Base-by-base conservation (phyloP, 2,888 invertebrate genomes). In the Drosophila fulvimacula region DNA sequence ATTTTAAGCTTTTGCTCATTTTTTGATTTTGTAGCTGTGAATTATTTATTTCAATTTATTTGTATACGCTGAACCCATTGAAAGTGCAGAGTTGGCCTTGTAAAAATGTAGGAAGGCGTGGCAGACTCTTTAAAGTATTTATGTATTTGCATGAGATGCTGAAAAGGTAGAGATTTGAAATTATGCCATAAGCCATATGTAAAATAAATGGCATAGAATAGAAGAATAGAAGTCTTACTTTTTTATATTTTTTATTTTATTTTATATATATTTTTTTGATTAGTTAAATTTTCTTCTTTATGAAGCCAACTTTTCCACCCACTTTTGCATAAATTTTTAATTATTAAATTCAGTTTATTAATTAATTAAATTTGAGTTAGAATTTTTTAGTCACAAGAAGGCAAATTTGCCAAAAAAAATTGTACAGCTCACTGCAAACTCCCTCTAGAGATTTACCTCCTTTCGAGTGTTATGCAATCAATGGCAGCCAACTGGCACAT, bases 1-100 rank as follows among this genome's bases (percentile, higher is more conserved):
- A 51, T 36, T 34, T 10, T 3, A 15, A 19, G n/a, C 34, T 53
- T 19, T 34, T 67, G 46, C 38, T 9, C 27, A 56, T 41, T 56
- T 41, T 56, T 56, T 7, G 11, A 32, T 44, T 13, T 15, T 4
- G n/a, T 11, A 15, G 21, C 21, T 10, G 5, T 36, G n/a, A 51
- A 52, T 52, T 24, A 38, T 52, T 34, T 34, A 38, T 17, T 24
- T 38, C 3, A 27, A 38, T 4, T 21, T 42, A 15, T 42, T 21
- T 21, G n/a, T n/a, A n/a, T n/a, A 15, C 21, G 7, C 3, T 21
- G 42, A 21, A 15, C 24, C 24, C 42, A 42, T 42, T 42, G 13
- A 42, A 21, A 1, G 0, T 21, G 21, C 3, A 0, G 0, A 19
- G 19, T 11, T 5, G 42, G 4, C 11, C 11, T 19, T 19, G 7